These are phyloP conservation scores for Drosophila quadrilineata DNA, from an alignment of 1,140 invertebrate genomes.

Conservation along the genomic window DNA sequence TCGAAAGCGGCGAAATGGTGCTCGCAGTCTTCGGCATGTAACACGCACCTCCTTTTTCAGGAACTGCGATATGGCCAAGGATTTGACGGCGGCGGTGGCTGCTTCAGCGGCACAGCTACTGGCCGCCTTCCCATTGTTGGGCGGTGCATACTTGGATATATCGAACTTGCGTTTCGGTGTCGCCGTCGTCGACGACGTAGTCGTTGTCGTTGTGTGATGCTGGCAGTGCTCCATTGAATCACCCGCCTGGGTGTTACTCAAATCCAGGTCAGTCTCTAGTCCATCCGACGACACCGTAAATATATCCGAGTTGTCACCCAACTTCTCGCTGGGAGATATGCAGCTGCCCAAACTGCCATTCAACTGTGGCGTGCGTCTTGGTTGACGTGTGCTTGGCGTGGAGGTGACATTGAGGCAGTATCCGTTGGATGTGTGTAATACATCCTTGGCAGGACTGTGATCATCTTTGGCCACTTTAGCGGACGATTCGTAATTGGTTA, in stretches of 20 bases:
- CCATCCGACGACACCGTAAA: slow-evolving; percentile 80
- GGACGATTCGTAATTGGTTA: slow-evolving; percentile 19
- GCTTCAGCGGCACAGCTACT: slow-evolving; percentile 76
- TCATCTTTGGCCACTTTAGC: slow-evolving; percentile 2
- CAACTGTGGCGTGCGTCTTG: slow-evolving; percentile 53
- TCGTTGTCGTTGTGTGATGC: slow-evolving; percentile 31
- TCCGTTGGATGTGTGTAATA: slow-evolving; percentile 39
- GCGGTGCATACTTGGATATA: slow-evolving; percentile 71
- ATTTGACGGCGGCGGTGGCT: slow-evolving; percentile 72
- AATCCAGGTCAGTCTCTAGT: slow-evolving; percentile 72
- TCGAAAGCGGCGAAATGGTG: slow-evolving; percentile 75
- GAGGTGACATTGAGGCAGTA: slow-evolving; percentile 54
- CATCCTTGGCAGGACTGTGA: slow-evolving; percentile 38
- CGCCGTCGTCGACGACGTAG: slow-evolving; percentile 35
- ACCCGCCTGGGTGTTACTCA: slow-evolving; percentile 68
- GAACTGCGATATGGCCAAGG: slow-evolving; percentile 74
- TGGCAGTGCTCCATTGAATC: slow-evolving; percentile 49
- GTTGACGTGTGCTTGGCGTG: slow-evolving; percentile 45
- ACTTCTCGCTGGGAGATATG: slow-evolving; percentile 73
- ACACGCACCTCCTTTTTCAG: slow-evolving; percentile 79
- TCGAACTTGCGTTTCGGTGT: slow-evolving; percentile 70
- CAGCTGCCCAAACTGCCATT: slow-evolving; percentile 74
- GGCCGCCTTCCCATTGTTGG: slow-evolving; percentile 61
- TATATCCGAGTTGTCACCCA: slow-evolving; percentile 77
- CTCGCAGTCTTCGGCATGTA: slow-evolving; percentile 70